A percentile compares a stretch with the other conserved stretches of the same genome.
These are phyloP conservation scores for Melopsittacus undulatus DNA, from an alignment of 2,797 vertebrate genomes.

Conservation along the genomic window DNA sequence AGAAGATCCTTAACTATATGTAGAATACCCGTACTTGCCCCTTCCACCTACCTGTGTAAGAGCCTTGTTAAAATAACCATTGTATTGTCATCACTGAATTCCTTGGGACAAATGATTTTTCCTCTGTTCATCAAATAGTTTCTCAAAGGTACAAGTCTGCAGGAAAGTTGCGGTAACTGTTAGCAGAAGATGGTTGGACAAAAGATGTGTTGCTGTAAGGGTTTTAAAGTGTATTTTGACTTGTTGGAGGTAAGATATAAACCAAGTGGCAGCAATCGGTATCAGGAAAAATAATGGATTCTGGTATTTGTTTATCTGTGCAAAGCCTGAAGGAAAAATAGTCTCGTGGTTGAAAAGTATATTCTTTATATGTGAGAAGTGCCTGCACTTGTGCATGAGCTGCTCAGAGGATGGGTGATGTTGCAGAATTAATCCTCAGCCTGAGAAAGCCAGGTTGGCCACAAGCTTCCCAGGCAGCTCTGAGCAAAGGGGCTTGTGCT, in stretches of 20 bases:
- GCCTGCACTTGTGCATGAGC: not conserved
- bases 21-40: not conserved
- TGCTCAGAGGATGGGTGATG: not conserved
- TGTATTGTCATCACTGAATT: not conserved
- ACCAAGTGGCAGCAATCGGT: not conserved
- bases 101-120: not conserved
- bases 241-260: not conserved
- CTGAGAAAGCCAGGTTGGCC: rapidly evolving
- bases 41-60: not conserved
- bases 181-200: not conserved
- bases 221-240: not conserved
- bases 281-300: not conserved
- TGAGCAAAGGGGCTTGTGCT: rapidly evolving
- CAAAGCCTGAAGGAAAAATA: not conserved
- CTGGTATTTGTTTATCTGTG: rapidly evolving
- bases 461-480: not conserved
- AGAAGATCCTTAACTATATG: slow-evolving; percentile 16
- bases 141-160: not conserved
- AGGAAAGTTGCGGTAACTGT: not conserved
- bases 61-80: not conserved
- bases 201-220: not conserved
- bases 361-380: not conserved
- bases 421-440: not conserved
- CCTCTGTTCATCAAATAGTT: not conserved
- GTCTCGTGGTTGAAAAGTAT: not conserved